Evolutionary conservation across 64 coral and sea anemone species (phyloP).

Genomic region (Montipora efflorescens): DNA sequence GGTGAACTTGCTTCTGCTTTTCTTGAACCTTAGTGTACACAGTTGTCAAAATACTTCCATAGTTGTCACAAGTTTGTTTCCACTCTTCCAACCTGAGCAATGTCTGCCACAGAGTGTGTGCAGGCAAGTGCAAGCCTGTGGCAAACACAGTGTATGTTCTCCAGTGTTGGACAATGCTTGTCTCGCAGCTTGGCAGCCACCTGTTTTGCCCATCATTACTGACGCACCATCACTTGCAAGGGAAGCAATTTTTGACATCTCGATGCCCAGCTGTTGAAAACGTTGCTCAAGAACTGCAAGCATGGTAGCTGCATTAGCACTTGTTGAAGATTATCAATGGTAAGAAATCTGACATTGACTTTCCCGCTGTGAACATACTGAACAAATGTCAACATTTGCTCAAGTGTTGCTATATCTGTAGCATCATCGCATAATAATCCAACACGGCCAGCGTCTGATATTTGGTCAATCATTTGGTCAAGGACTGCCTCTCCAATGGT

Average conservation of each 20-base stretch:
- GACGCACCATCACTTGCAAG: slow-evolving; percentile 7
- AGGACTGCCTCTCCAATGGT: neutral
- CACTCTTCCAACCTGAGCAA: slow-evolving; percentile 13
- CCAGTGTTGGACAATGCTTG: slow-evolving; percentile 1
- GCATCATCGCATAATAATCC: neutral
- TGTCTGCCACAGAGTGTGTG: slow-evolving; percentile 19
- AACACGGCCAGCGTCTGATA: neutral
- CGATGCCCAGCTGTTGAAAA: neutral
- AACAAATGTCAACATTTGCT: slow-evolving; percentile 13
- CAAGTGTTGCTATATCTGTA: neutral
- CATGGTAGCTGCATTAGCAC: neutral
- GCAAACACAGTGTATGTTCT: slow-evolving; percentile 11
- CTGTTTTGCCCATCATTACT: slow-evolving; percentile 16
- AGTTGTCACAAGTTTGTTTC: slow-evolving; percentile 18
- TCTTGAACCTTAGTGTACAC: slow-evolving; percentile 9
- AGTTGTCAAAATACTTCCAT: slow-evolving; percentile 25
- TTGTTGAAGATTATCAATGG: slow-evolving; percentile 1
- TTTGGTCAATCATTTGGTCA: neutral
- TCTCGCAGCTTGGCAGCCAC: slow-evolving; percentile 17
- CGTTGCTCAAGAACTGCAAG: slow-evolving; percentile 1
- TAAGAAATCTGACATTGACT: neutral
- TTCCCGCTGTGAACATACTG: slow-evolving; percentile 8
- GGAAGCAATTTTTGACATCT: slow-evolving; percentile 9
- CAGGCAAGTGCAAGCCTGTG: neutral
- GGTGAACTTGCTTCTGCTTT: slow-evolving; percentile 17